These are phyloP conservation scores for Andinoacara biseriatus DNA, from an alignment of 2,113 vertebrate species.

Conservation along the genomic window DNA sequence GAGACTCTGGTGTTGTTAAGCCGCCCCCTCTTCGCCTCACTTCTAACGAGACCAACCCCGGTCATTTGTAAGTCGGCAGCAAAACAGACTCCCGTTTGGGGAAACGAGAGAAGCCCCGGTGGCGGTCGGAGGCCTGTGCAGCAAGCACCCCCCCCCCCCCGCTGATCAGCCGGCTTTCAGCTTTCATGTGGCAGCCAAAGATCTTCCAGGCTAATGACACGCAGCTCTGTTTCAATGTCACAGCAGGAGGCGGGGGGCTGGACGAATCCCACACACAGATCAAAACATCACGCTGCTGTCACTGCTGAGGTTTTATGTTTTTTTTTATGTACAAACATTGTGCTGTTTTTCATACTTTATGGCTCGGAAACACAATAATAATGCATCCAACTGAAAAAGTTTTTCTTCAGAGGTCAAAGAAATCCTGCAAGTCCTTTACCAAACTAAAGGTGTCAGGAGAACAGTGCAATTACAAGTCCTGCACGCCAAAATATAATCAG, in stretches of 20 bases:
- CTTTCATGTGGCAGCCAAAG: constrained; percentile 64
- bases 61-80: constrained; percentile 43
- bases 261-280: constrained; percentile 22
- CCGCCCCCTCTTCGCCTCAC: constrained; percentile 42
- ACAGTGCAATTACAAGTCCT: background rate
- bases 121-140: background rate
- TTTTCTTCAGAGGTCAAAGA: constrained; percentile 9
- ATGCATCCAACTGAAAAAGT: background rate
- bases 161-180: constrained; percentile 46
- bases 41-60: constrained; percentile 37
- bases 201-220: constrained; percentile 57
- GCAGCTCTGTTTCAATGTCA: constrained; percentile 43
- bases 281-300: constrained; percentile 34
- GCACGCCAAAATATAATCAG: background rate
- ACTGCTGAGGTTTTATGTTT: background rate
- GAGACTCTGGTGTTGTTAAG: background rate
- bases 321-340: background rate
- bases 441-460: background rate
- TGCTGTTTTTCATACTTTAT: background rate
- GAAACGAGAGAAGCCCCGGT: background rate
- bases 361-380: background rate
- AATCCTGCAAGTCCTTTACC: background rate
- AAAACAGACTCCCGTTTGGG: background rate
- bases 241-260: constrained; percentile 44
- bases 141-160: background rate